Conservation (phyloP, 2,113 vertebrate species). For the Cepphus grylle region DNA sequence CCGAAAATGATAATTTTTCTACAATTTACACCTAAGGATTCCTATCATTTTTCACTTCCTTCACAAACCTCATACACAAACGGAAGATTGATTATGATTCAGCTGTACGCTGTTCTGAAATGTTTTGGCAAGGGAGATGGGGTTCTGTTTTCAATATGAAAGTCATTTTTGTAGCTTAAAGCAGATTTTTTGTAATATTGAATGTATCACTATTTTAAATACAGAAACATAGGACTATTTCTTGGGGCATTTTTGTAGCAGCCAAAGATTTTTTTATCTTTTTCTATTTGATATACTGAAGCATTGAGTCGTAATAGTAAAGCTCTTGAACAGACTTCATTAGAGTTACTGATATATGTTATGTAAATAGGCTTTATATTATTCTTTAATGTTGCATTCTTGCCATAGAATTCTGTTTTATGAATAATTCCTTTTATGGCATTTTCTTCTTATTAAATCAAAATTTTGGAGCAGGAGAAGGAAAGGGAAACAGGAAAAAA, state of each 20-base stretch:
- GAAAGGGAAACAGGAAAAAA: neutral
- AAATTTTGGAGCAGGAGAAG: neutral
- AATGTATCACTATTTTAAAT: neutral
- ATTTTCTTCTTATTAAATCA: neutral
- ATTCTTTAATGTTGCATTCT: neutral
- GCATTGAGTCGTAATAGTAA: neutral
- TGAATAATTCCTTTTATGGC: neutral
- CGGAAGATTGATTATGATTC: neutral
- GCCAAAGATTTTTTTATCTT: neutral
- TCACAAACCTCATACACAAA: neutral
- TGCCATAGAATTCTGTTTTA: neutral
- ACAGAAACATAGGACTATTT: neutral
- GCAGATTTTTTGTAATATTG: neutral
- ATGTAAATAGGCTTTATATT: neutral
- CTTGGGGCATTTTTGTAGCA: neutral
- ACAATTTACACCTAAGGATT: neutral
- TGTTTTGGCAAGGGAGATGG: neutral
- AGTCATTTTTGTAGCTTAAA: neutral
- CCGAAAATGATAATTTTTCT: neutral
- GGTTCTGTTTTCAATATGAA: neutral
- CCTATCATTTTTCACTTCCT: neutral
- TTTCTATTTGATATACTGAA: neutral
- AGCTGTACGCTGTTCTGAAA: neutral
- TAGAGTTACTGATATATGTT: neutral
- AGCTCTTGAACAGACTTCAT: neutral